Percentiles rank a stretch among this genome's conserved stretches.
These are phyloP conservation scores for Edolisoma coerulescens DNA, from an alignment of 2,113 vertebrate genomes.

Conservation along the genomic window DNA sequence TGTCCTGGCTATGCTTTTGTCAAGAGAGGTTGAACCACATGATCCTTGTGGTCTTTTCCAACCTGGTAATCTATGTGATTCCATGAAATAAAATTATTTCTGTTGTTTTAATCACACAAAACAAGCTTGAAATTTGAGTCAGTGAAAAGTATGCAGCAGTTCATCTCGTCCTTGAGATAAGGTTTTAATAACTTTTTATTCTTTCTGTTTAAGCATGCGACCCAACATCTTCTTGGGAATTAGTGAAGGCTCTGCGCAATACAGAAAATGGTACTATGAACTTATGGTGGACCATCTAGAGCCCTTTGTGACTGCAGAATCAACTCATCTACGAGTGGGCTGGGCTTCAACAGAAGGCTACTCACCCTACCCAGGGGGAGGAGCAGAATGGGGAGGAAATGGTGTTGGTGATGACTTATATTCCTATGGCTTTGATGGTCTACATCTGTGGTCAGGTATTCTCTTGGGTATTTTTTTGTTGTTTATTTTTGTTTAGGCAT, in stretches of 20 bases:
- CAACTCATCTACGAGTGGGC: conserved; percentile 91
- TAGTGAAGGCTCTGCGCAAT: conserved; percentile 93
- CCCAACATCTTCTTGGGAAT: conserved; percentile 95
- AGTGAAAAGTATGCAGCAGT: background rate
- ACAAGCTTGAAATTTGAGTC: background rate
- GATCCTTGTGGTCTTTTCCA: background rate
- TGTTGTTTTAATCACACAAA: background rate
- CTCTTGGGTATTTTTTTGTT: background rate
- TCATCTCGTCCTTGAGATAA: background rate
- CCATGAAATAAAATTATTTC: background rate
- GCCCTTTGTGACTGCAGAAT: conserved; percentile 89
- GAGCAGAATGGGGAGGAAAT: conserved; percentile 93
- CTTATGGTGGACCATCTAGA: conserved; percentile 89
- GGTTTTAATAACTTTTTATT: background rate
- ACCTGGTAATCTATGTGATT: background rate
- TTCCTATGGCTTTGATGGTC: conserved; percentile 93
- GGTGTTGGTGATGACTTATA: conserved; percentile 94
- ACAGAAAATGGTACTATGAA: conserved; percentile 96
- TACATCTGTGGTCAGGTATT: conserved; percentile 94
- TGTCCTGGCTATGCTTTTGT: background rate
- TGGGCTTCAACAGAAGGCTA: conserved; percentile 94
- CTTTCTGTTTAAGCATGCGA: conserved; percentile 79
- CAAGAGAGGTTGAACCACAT: background rate
- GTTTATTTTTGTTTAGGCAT: background rate
- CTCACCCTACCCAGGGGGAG: conserved; percentile 88